These are phyloP conservation scores for Caradrina clavipalpis DNA, from an alignment of 2,888 invertebrate species.

Conservation along the genomic window DNA sequence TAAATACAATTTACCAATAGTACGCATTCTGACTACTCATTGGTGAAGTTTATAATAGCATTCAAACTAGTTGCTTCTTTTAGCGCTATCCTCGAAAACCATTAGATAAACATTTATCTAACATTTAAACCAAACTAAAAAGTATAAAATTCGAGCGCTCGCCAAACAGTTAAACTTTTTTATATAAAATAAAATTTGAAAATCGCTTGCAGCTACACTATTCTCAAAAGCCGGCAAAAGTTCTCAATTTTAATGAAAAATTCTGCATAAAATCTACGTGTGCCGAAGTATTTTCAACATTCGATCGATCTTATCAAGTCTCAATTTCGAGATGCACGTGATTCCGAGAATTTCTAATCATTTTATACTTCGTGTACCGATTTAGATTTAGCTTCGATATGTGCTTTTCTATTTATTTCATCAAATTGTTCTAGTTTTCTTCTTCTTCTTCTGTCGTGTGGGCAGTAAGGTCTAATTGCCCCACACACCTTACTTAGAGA, in stretches of 20 bases:
- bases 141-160: neutral
- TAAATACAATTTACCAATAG: too few species aligned
- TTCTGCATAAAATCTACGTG: neutral
- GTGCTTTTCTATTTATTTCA: neutral
- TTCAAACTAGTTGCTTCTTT: too few species aligned
- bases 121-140: neutral
- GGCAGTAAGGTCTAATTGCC: too few species aligned
- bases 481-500: too few species aligned
- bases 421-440: too few species aligned
- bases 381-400: neutral
- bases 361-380: neutral
- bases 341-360: constrained; percentile 8
- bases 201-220: neutral
- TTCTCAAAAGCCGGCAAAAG: constrained; percentile 10
- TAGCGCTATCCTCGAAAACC: too few species aligned
- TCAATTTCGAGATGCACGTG: neutral
- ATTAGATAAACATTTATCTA: too few species aligned
- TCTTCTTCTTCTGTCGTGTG: too few species aligned
- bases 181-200: neutral
- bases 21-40: too few species aligned
- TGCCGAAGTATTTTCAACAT: constrained; percentile 2
- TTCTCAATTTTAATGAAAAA: neutral
- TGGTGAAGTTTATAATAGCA: too few species aligned
- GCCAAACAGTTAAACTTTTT: neutral
- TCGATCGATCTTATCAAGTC: constrained; percentile 3